These are phyloP conservation scores for Zygothrica quintamaculata DNA, from an alignment of 2,888 invertebrate genomes.

Conservation along the genomic window DNA sequence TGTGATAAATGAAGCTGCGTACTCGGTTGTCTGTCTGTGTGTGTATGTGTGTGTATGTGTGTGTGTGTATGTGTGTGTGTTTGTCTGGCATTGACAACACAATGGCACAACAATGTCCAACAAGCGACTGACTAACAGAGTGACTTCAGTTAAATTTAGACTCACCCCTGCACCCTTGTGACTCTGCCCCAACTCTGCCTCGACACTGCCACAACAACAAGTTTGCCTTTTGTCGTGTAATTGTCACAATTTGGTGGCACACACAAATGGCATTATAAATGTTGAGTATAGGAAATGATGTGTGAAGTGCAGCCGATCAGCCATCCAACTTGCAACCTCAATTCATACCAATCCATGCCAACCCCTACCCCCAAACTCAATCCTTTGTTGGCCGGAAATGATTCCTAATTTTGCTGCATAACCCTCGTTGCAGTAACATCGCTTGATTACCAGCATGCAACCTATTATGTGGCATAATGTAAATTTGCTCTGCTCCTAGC, in stretches of 20 bases:
- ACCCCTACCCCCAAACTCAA: slow-evolving; percentile 12
- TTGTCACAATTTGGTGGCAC: slow-evolving; percentile 71
- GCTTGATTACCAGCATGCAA: slow-evolving; percentile 10
- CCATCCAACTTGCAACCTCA: slow-evolving; percentile 8
- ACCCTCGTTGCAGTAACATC: slow-evolving; percentile 16
- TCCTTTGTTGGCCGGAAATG: slow-evolving; percentile 61
- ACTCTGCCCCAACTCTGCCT: too few relatives aligned
- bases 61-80: too few relatives aligned
- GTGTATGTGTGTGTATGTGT: too few relatives aligned
- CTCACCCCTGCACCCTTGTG: slow-evolving; percentile 8
- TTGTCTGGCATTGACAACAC: slow-evolving; percentile 17
- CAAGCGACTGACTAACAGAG: slow-evolving; percentile 6
- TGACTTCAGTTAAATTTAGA: slow-evolving; percentile 59
- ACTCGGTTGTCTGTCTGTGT: slow-evolving; percentile 4
- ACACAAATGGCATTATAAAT: slow-evolving; percentile 75
- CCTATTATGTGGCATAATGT: slow-evolving; percentile 16
- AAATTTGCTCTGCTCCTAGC: slow-evolving; percentile 15
- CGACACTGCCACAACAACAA: slow-evolving; percentile 3
- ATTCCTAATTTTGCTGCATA: slow-evolving; percentile 61
- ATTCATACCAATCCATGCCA: slow-evolving; percentile 8
- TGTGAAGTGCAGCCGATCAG: slow-evolving; percentile 60
- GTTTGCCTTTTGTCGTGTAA: slow-evolving; percentile 50
- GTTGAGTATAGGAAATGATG: slow-evolving; percentile 68
- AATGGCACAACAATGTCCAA: slow-evolving; percentile 31
- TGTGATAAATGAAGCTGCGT: slow-evolving; percentile 67